A percentile compares a stretch with the other conserved stretches of the same genome.
phyloP scores from a whole-genome alignment of 2,888 invertebrate species.

The Rosalia funebris region DNA sequence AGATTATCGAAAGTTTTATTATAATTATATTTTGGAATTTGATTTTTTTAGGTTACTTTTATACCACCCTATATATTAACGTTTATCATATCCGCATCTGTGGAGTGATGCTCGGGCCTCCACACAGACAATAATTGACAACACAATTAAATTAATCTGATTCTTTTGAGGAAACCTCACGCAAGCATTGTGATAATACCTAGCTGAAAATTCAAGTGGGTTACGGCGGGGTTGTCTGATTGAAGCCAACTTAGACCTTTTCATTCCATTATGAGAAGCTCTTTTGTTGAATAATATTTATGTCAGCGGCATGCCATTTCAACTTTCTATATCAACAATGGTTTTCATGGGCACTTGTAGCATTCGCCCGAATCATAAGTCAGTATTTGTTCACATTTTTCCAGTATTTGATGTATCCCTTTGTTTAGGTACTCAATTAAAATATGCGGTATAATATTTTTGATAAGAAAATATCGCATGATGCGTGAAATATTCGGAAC shows the following conservation, averaged over 20 bases:
- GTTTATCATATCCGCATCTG: no score
- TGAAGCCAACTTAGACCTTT: slow-evolving; percentile 50
- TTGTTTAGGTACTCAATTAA: slow-evolving; percentile 17
- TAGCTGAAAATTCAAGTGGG: slow-evolving; percentile 23
- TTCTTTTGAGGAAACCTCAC: slow-evolving; percentile 15
- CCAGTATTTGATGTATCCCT: slow-evolving; percentile 16
- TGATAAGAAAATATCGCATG: no score
- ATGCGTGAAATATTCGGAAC: no score
- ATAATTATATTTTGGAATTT: no score
- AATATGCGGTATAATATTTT: neutral
- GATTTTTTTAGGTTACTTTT: no score
- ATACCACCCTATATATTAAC: no score
- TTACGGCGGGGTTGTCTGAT: slow-evolving; percentile 37
- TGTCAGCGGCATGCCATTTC: slow-evolving; percentile 59
- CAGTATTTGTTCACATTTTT: slow-evolving; percentile 34
- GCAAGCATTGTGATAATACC: slow-evolving; percentile 6
- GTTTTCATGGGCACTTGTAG: slow-evolving; percentile 53
- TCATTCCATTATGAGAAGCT: slow-evolving; percentile 55
- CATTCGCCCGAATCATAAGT: slow-evolving; percentile 39
- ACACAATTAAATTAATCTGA: slow-evolving; percentile 21
- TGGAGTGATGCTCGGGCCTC: neutral
- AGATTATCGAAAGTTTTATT: no score
- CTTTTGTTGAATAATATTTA: slow-evolving; percentile 61
- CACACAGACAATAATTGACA: slow-evolving; percentile 14
- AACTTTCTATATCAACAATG: slow-evolving; percentile 60